phyloP scores from a whole-genome alignment of 2,888 invertebrate genomes.

The Lithophane semibrunnea region DNA sequence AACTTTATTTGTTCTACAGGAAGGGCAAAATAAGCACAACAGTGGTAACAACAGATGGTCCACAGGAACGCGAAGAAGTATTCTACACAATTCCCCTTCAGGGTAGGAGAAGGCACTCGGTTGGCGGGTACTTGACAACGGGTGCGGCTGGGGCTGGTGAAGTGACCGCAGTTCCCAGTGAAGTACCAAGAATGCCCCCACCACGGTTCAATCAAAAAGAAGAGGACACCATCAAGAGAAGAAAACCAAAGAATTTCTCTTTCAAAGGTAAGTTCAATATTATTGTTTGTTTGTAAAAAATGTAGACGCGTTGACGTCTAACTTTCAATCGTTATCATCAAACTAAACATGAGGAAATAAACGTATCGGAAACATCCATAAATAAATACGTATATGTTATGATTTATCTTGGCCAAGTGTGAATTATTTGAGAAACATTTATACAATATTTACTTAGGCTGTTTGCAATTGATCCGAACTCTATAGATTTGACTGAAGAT shows the following conservation, averaged over 20 bases:
- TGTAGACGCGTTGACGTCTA: background rate
- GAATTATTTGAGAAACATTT: slow-evolving; percentile 63
- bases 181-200: slow-evolving; percentile 90
- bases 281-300: slow-evolving; percentile 15
- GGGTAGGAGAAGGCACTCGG: slow-evolving; percentile 91
- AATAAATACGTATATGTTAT: slow-evolving; percentile 36
- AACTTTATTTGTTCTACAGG: slow-evolving; percentile 67
- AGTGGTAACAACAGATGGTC: slow-evolving; percentile 81
- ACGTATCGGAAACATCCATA: slow-evolving; percentile 41
- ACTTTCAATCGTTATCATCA: slow-evolving; percentile 32
- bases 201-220: slow-evolving; percentile 82
- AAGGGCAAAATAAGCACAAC: slow-evolving; percentile 86
- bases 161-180: slow-evolving; percentile 88
- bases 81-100: slow-evolving; percentile 90
- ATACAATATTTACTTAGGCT: slow-evolving; percentile 68
- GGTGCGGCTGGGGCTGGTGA: slow-evolving; percentile 83
- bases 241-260: slow-evolving; percentile 84
- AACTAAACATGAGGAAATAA: slow-evolving; percentile 41
- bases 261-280: slow-evolving; percentile 82
- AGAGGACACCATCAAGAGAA: slow-evolving; percentile 83
- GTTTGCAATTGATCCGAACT: slow-evolving; percentile 66
- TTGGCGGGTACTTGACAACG: slow-evolving; percentile 91
- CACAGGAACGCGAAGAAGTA: slow-evolving; percentile 90
- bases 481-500: slow-evolving; percentile 63
- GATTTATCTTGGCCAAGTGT: slow-evolving; percentile 56